Evolutionary conservation across 2,888 invertebrate species (phyloP).

Genomic region (Diadegma fenestrale): DNA sequence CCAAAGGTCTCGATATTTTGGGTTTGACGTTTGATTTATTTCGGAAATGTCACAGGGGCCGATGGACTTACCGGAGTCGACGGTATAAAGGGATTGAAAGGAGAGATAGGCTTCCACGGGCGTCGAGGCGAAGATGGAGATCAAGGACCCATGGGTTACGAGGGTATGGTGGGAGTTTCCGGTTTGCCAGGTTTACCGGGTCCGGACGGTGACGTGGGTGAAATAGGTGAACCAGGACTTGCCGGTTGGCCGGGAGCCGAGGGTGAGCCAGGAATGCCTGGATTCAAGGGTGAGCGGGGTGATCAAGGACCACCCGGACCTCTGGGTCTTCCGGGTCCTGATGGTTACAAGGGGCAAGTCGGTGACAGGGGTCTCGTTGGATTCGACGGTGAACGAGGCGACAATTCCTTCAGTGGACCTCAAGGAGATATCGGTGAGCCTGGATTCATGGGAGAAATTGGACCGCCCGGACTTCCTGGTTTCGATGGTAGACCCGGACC

Average conservation of each 20-base stretch:
- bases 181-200: slow-evolving; percentile 88
- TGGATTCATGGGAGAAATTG: slow-evolving; percentile 89
- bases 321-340: slow-evolving; percentile 87
- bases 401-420: slow-evolving; percentile 88
- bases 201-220: slow-evolving; percentile 83
- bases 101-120: slow-evolving; percentile 82
- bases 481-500: slow-evolving; percentile 89
- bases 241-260: slow-evolving; percentile 87
- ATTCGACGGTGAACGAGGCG: slow-evolving; percentile 88
- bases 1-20: background rate
- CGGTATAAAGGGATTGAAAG: slow-evolving; percentile 83
- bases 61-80: slow-evolving; percentile 80
- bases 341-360: slow-evolving; percentile 86
- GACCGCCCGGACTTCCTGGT: slow-evolving; percentile 90
- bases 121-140: slow-evolving; percentile 84
- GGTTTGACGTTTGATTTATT: background rate
- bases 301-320: slow-evolving; percentile 89
- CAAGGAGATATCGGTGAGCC: slow-evolving; percentile 89
- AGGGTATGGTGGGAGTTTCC: slow-evolving; percentile 81
- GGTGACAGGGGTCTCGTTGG: slow-evolving; percentile 90
- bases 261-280: slow-evolving; percentile 82
- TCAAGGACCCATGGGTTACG: slow-evolving; percentile 82
- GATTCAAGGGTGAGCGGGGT: slow-evolving; percentile 91
- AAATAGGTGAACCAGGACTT: slow-evolving; percentile 88
- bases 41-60: slow-evolving; percentile 71